Evolutionary conservation across 92 coral and sea anemone genomes (phyloP).

Genomic region (Epizoanthus ramosus): DNA sequence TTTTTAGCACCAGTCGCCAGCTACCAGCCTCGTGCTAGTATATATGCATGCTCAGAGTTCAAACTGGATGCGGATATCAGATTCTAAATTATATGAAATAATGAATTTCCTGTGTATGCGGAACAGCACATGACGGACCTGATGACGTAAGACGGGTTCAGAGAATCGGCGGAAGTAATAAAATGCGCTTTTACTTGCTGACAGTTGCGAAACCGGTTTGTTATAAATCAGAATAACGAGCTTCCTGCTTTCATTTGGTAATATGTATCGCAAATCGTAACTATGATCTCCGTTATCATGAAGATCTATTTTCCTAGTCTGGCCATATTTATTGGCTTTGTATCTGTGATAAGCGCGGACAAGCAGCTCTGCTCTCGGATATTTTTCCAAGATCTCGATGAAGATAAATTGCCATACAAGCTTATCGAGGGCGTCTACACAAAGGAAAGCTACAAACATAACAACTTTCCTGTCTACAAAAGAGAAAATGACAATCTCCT

Average conservation of each 20-base stretch:
- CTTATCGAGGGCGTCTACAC: constrained; percentile 69
- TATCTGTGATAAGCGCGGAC: constrained; percentile 9
- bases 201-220: not conserved
- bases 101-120: too few relatives aligned
- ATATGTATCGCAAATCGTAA: not conserved
- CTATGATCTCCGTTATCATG: not conserved
- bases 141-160: too few relatives aligned
- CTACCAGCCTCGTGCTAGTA: too few relatives aligned
- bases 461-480: constrained; percentile 70
- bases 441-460: constrained; percentile 51
- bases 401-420: constrained; percentile 63
- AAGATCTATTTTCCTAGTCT: not conserved
- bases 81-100: too few relatives aligned
- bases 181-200: not conserved
- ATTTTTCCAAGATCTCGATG: constrained; percentile 67
- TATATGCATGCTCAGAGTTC: too few relatives aligned
- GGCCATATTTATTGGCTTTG: not conserved
- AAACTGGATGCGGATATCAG: too few relatives aligned
- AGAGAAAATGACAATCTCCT: constrained; percentile 54
- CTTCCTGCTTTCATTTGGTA: not conserved
- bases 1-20: too few relatives aligned
- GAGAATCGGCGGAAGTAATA: too few relatives aligned
- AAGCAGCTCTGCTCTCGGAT: constrained; percentile 65
- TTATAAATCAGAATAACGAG: not conserved
- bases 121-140: too few relatives aligned